Evolutionary conservation across 2,797 vertebrate genomes (phyloP).

Genomic region (Melanotaenia pygmaea): DNA sequence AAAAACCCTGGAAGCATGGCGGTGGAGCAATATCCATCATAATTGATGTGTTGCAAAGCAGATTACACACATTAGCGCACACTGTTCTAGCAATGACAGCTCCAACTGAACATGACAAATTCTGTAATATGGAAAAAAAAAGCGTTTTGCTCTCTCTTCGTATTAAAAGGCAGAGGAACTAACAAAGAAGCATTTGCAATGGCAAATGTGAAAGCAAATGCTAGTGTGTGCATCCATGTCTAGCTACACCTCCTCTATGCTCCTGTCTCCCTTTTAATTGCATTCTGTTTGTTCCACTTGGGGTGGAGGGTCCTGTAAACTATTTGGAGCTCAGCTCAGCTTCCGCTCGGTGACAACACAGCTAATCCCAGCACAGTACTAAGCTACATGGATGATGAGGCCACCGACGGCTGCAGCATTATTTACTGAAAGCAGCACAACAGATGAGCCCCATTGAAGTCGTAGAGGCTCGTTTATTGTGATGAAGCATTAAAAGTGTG

Average conservation of each 20-base stretch:
- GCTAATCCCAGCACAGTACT: slow-evolving; percentile 77
- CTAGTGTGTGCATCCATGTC: slow-evolving; percentile 40
- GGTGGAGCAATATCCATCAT: slow-evolving; percentile 86
- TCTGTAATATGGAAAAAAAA: slow-evolving; percentile 78
- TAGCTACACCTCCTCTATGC: slow-evolving; percentile 56
- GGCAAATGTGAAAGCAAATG: slow-evolving; percentile 38
- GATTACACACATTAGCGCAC: slow-evolving; percentile 90
- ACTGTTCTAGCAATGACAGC: slow-evolving; percentile 87
- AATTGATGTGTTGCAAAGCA: slow-evolving; percentile 91
- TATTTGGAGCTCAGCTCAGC: slow-evolving; percentile 71
- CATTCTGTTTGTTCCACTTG: slow-evolving; percentile 78
- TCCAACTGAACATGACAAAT: slow-evolving; percentile 89
- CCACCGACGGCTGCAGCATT: slow-evolving; percentile 80
- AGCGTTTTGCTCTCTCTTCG: slow-evolving; percentile 73
- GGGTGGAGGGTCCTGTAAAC: slow-evolving; percentile 83
- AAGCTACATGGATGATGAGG: slow-evolving; percentile 67
- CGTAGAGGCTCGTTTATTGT: slow-evolving; percentile 76
- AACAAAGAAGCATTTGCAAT: slow-evolving; percentile 80
- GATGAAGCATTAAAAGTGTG: slow-evolving; percentile 56
- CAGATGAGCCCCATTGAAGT: slow-evolving; percentile 83
- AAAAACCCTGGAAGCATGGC: slow-evolving; percentile 78
- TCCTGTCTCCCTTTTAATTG: slow-evolving; percentile 74
- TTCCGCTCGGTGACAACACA: slow-evolving; percentile 64
- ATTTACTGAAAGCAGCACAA: slow-evolving; percentile 80
- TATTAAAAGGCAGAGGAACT: slow-evolving; percentile 76